Conservation (phyloP, 2,888 invertebrate genomes). For the Drosophila diplacantha region DNA sequence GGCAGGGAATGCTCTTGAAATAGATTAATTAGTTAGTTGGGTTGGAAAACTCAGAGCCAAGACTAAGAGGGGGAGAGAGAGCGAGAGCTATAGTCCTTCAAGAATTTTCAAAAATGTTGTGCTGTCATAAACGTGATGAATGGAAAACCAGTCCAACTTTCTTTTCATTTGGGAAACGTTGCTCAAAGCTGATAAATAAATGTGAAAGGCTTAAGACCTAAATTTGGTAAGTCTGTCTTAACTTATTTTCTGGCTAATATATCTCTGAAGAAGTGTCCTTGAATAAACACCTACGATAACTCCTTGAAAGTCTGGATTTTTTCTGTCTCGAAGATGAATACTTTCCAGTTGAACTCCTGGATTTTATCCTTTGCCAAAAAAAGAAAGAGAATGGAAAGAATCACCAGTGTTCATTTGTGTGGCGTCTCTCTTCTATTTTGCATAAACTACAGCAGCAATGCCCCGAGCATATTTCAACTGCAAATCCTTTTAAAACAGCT, state of each 20-base stretch:
- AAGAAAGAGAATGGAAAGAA: conserved; percentile 8
- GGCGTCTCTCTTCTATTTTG: conserved; percentile 36
- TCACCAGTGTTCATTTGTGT: conserved; percentile 37
- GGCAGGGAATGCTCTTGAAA: conserved; percentile 66
- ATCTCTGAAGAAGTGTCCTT: not conserved
- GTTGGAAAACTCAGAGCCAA: conserved; percentile 26
- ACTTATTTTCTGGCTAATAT: not conserved
- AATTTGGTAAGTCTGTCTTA: not conserved
- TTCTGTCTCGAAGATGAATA: conserved; percentile 6
- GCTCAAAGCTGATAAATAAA: not conserved
- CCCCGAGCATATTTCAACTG: conserved; percentile 41
- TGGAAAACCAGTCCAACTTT: conserved; percentile 9
- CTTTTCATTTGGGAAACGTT: not conserved
- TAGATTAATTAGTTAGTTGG: conserved; percentile 63
- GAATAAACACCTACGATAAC: conserved; percentile 3
- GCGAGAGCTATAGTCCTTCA: conserved; percentile 3
- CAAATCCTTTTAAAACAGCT: conserved; percentile 64
- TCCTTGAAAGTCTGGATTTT: not conserved
- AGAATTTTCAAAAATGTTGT: conserved; percentile 8
- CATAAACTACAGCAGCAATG: conserved; percentile 40
- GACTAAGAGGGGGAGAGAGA: not conserved
- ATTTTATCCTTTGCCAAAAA: conserved; percentile 27
- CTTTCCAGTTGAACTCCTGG: conserved; percentile 21
- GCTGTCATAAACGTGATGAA: conserved; percentile 22
- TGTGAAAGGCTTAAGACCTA: not conserved